Evolutionary conservation across 2,888 invertebrate species (phyloP), one percentile per base, ranked within the genome.

Genomic region (Zootermopsis nevadensis): DNA sequence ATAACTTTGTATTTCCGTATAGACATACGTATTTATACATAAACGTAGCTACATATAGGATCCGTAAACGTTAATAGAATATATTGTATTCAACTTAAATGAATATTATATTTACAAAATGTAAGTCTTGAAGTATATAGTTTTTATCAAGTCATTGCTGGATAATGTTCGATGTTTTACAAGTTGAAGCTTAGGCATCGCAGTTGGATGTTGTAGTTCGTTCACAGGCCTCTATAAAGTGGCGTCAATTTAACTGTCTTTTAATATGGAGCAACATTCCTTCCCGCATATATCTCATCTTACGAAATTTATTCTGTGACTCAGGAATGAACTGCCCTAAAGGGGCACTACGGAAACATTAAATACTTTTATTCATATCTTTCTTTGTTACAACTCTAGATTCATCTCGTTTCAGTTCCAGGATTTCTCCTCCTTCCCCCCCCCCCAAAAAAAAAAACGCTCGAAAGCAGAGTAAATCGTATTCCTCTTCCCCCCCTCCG

Each of bases 391-490:
- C 33, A 15, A 66, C 15, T 66, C 6, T 30, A 33, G 33, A 22
- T 69, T 33, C 33, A 30, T 69, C 24, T 30, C 69, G 22, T 69
- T 69, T 60, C n/a, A 60, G n/a, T 60, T 48, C 48, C 69, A 2
- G 7, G 69, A 8, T 30, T 66, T 27, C 30, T 27, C 66, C 27
- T 66, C 15, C 27, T 15, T 24, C 27, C 19, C 22, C 33, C 33
- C 27, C 3, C 10, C 24, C n/a, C n/a, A n/a, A n/a, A n/a, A n/a
- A n/a, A n/a, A n/a, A n/a, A n/a, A n/a, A n/a, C n/a, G n/a, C n/a
- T n/a, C n/a, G n/a, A n/a, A 69, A 67, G 22, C 15, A 69, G 69
- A 69, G 69, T 69, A 69, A 69, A 69, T 69, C 69, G 69, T 69
- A 22, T 33, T 6, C 19, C 27, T 22, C 19, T 8, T 27, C 66